phyloP scores from a whole-genome alignment of 2,888 invertebrate species.

The Tetrapedia diversipes region DNA sequence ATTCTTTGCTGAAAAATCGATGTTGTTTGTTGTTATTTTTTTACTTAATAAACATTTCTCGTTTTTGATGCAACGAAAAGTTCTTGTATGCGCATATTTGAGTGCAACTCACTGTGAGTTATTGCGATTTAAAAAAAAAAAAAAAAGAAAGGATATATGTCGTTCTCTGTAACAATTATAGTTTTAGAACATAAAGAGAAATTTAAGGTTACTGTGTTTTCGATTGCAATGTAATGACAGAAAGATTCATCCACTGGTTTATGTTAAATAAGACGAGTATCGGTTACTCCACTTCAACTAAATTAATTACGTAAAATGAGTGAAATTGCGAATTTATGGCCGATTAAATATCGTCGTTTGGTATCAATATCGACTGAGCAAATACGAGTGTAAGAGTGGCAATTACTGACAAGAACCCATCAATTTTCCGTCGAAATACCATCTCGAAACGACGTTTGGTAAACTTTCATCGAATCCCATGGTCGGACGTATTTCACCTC shows the following conservation, averaged over 20 bases:
- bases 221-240: too few species aligned
- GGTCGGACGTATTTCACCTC: not conserved
- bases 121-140: too few species aligned
- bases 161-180: too few species aligned
- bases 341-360: slow-evolving; percentile 15
- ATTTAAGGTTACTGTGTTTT: too few species aligned
- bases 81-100: too few species aligned
- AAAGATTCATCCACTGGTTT: not conserved
- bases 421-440: slow-evolving; percentile 20
- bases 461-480: slow-evolving; percentile 10
- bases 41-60: too few species aligned
- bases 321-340: not conserved
- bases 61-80: too few species aligned
- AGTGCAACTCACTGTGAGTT: too few species aligned
- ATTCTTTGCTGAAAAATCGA: too few species aligned
- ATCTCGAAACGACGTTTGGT: slow-evolving; percentile 11
- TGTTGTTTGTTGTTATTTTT: too few species aligned
- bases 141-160: too few species aligned
- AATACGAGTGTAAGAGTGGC: slow-evolving; percentile 21
- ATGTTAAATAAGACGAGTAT: not conserved
- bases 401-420: slow-evolving; percentile 42
- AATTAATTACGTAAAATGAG: not conserved
- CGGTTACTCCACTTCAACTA: not conserved
- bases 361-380: not conserved
- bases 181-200: too few species aligned